Evolutionary conservation across 2,888 invertebrate genomes (phyloP).

Genomic region (Macroteleia sp.): DNA sequence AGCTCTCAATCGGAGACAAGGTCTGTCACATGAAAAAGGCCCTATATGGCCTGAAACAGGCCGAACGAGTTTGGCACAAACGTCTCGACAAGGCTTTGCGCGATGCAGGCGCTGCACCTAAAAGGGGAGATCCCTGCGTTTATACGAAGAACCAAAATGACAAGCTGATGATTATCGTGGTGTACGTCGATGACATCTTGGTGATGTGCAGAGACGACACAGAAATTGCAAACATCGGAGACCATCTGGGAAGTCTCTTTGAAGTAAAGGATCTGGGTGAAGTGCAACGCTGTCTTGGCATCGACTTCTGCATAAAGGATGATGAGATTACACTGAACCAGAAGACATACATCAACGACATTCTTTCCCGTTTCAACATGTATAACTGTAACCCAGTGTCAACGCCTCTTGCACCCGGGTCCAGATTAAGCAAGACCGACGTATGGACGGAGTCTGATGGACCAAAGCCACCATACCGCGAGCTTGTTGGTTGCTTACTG

Average conservation of each 20-base stretch:
- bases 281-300: not conserved
- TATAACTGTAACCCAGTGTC: not conserved
- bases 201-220: not conserved
- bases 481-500: not conserved
- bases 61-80: not conserved
- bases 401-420: not conserved
- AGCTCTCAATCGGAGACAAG: not conserved
- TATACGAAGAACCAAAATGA: constrained; percentile 3
- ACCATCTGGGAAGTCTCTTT: not conserved
- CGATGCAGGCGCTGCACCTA: not conserved
- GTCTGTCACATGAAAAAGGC: not conserved
- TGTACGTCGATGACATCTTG: constrained; percentile 39
- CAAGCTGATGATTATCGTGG: not conserved
- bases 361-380: constrained; percentile 5
- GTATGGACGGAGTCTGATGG: not conserved
- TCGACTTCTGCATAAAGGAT: not conserved
- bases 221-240: not conserved
- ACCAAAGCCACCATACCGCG: not conserved
- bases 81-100: not conserved
- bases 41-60: not conserved
- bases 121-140: constrained; percentile 18
- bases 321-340: not conserved
- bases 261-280: constrained; percentile 16
- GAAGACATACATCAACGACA: not conserved
- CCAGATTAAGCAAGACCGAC: not conserved